Conservation (phyloP, 2,888 invertebrate genomes). For the Chloroclysta siterata region DNA sequence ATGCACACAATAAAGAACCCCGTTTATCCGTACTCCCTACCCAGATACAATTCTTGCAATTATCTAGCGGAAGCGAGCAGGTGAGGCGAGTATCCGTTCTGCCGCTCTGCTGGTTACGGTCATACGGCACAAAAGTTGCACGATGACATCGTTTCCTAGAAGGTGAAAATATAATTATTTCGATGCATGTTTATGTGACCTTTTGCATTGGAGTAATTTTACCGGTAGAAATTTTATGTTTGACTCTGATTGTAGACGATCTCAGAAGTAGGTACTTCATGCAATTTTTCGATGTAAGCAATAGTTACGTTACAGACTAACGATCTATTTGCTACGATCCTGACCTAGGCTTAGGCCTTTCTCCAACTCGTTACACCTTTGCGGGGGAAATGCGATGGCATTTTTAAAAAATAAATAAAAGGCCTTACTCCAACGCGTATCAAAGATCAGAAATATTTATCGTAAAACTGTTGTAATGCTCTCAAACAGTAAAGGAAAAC, state of each 20-base stretch:
- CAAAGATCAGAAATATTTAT: too few relatives aligned
- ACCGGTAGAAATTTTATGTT: slow-evolving; percentile 28
- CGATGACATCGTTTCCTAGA: slow-evolving; percentile 52
- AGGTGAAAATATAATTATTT: slow-evolving; percentile 42
- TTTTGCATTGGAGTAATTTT: slow-evolving; percentile 31
- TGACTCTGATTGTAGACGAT: background rate
- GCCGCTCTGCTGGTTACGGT: slow-evolving; percentile 49
- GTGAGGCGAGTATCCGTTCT: slow-evolving; percentile 78
- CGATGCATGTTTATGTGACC: slow-evolving; percentile 34
- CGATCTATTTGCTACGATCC: too few relatives aligned
- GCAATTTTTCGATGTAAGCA: too few relatives aligned
- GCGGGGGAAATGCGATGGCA: too few relatives aligned
- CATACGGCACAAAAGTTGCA: slow-evolving; percentile 43
- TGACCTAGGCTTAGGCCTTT: too few relatives aligned
- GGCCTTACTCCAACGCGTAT: too few relatives aligned
- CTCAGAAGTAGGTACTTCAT: too few relatives aligned
- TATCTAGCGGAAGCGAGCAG: slow-evolving; percentile 76
- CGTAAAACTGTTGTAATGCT: too few relatives aligned
- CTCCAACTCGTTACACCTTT: too few relatives aligned
- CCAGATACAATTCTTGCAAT: slow-evolving; percentile 67
- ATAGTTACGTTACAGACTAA: too few relatives aligned
- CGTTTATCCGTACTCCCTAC: slow-evolving; percentile 29
- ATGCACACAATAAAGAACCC: slow-evolving; percentile 21
- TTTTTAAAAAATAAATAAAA: too few relatives aligned
- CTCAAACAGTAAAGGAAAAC: too few relatives aligned